A percentile compares a stretch with the other conserved stretches of the same genome.
Evolutionary conservation across 2,113 vertebrate species (phyloP).

Genomic region (Podarcis cretensis): DNA sequence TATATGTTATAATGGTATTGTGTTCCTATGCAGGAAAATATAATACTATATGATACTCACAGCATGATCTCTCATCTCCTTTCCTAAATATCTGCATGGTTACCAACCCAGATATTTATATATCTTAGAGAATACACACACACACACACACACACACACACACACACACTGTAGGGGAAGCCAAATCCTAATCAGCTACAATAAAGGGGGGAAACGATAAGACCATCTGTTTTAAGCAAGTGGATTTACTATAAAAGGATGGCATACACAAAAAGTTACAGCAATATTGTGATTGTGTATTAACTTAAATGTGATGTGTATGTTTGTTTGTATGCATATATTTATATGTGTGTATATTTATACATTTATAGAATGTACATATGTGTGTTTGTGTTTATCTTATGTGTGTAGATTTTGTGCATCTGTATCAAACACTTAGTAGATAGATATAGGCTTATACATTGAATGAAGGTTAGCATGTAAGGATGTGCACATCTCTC

Average conservation of each 20-base stretch:
- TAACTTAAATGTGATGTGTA: slow-evolving; percentile 34
- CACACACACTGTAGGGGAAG: slow-evolving; percentile 78
- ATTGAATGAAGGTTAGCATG: background rate
- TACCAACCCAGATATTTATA: slow-evolving; percentile 66
- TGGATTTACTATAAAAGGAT: slow-evolving; percentile 70
- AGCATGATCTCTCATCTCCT: slow-evolving; percentile 46
- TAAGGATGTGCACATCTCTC: background rate
- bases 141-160: slow-evolving; percentile 51
- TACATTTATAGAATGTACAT: slow-evolving; percentile 32
- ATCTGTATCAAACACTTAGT: slow-evolving; percentile 4
- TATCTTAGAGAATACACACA: background rate
- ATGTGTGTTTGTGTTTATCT: slow-evolving; percentile 38
- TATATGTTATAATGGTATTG: slow-evolving; percentile 38
- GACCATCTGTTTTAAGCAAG: slow-evolving; percentile 83
- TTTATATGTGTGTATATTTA: slow-evolving; percentile 31
- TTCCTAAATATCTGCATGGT: slow-evolving; percentile 67
- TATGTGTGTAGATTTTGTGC: slow-evolving; percentile 17
- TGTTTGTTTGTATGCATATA: background rate
- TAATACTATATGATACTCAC: slow-evolving; percentile 67
- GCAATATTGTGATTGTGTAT: slow-evolving; percentile 52
- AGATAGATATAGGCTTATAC: background rate
- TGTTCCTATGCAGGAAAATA: slow-evolving; percentile 50
- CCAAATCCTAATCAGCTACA: slow-evolving; percentile 80
- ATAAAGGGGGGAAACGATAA: slow-evolving; percentile 71
- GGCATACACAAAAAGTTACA: slow-evolving; percentile 67